Evolutionary conservation across 2,888 invertebrate species (phyloP).

Genomic region (Trilocha varians): DNA sequence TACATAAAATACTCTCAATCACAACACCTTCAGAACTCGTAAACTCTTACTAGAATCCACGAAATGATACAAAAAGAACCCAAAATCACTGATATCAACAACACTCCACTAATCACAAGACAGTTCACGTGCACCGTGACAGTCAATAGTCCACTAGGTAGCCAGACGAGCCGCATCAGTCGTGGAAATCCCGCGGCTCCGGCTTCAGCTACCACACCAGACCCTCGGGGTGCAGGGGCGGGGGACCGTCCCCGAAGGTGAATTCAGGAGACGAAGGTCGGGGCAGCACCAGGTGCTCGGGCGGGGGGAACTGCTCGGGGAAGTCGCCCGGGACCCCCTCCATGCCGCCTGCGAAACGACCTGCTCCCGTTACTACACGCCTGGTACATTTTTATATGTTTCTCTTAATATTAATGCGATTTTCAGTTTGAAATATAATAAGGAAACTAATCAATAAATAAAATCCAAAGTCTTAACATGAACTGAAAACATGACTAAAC

Average conservation of each 20-base stretch:
- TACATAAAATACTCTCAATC: too few relatives aligned
- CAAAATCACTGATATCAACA: slow-evolving; percentile 26
- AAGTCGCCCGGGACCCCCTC: slow-evolving; percentile 67
- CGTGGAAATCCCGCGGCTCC: slow-evolving; percentile 74
- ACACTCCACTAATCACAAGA: neutral
- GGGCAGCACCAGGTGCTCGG: slow-evolving; percentile 78
- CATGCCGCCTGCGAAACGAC: slow-evolving; percentile 85
- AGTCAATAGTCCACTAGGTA: slow-evolving; percentile 57
- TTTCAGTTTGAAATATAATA: too few relatives aligned
- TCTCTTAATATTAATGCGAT: too few relatives aligned
- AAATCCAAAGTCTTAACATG: too few relatives aligned
- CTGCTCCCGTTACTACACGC: slow-evolving; percentile 75
- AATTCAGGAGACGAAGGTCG: slow-evolving; percentile 85
- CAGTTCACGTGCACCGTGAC: too few relatives aligned
- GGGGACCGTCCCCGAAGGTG: slow-evolving; percentile 72
- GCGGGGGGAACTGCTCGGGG: slow-evolving; percentile 73
- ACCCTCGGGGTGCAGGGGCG: slow-evolving; percentile 65
- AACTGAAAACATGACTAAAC: too few relatives aligned
- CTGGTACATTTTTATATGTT: slow-evolving; percentile 22
- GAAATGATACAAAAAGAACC: slow-evolving; percentile 23
- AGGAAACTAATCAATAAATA: too few relatives aligned
- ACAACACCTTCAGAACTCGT: too few relatives aligned
- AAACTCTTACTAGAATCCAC: too few relatives aligned
- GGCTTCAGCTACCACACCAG: slow-evolving; percentile 74
- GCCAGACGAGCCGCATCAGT: slow-evolving; percentile 71